phyloP scores from a whole-genome alignment of 2,888 invertebrate genomes.

The Macaria liturata region DNA sequence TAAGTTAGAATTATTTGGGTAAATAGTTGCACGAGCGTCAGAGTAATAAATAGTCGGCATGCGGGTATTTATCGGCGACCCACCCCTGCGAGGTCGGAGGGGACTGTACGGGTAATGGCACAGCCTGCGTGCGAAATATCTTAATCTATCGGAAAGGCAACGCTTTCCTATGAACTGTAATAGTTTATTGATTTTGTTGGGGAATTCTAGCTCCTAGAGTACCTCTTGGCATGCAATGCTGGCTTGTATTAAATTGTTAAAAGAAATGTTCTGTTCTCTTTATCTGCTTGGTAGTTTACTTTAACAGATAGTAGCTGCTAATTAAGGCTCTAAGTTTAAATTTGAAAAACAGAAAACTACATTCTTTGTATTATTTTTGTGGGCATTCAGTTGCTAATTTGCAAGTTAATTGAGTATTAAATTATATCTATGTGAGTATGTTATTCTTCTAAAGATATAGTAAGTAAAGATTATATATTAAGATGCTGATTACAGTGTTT shows the following conservation, averaged over 20 bases:
- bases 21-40: slow-evolving; percentile 16
- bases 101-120: slow-evolving; percentile 43
- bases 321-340: no score
- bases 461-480: no score
- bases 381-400: no score
- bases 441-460: no score
- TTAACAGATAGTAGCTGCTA: no score
- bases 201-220: background rate
- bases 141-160: slow-evolving; percentile 40
- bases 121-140: slow-evolving; percentile 45
- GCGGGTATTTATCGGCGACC: slow-evolving; percentile 47
- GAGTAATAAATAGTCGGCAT: slow-evolving; percentile 40
- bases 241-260: background rate
- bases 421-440: no score
- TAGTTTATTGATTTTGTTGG: slow-evolving; percentile 21
- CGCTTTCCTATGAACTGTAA: slow-evolving; percentile 21
- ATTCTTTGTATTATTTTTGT: no score
- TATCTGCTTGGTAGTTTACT: no score
- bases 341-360: no score
- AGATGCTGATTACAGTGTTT: no score
- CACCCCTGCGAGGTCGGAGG: slow-evolving; percentile 44
- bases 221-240: background rate
- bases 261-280: no score
- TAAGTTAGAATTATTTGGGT: slow-evolving; percentile 21
- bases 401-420: no score